phyloP scores from a whole-genome alignment of 2,113 vertebrate species.

The Trematocara macrostoma region DNA sequence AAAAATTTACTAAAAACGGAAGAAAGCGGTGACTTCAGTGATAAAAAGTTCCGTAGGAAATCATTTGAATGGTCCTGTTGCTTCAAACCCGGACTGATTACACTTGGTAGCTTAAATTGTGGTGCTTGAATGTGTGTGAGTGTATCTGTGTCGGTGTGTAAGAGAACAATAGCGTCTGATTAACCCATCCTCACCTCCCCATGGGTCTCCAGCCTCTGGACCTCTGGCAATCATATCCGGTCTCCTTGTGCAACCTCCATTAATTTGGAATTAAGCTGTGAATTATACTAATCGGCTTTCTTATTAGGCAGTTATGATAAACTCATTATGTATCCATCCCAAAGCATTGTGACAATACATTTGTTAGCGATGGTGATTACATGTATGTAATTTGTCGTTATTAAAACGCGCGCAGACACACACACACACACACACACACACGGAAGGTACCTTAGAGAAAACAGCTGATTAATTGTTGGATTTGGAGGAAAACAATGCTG shows the following conservation, averaged over 20 bases:
- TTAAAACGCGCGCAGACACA: fast-evolving
- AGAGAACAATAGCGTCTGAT: constrained; percentile 52
- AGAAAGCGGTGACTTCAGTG: not conserved
- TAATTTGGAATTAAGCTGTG: constrained; percentile 30
- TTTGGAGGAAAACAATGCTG: not conserved
- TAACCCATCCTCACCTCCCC: constrained; percentile 10
- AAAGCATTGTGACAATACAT: not conserved
- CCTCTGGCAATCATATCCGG: constrained; percentile 10
- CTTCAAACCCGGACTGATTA: constrained; percentile 25
- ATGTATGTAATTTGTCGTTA: not conserved
- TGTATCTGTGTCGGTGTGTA: not conserved
- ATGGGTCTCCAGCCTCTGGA: not conserved
- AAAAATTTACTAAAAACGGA: not conserved
- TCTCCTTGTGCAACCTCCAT: not conserved
- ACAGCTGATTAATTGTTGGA: not conserved
- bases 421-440: not conserved
- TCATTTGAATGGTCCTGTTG: not conserved
- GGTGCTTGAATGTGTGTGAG: not conserved
- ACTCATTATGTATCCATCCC: not conserved
- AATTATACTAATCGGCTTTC: constrained; percentile 33
- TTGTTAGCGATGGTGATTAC: not conserved
- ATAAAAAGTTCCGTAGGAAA: not conserved
- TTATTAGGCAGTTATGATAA: constrained; percentile 1
- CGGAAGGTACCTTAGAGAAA: not conserved
- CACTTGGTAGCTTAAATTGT: not conserved